Conservation (phyloP, 1,140 invertebrate genomes). For the Anoplolepis gracilipes region DNA sequence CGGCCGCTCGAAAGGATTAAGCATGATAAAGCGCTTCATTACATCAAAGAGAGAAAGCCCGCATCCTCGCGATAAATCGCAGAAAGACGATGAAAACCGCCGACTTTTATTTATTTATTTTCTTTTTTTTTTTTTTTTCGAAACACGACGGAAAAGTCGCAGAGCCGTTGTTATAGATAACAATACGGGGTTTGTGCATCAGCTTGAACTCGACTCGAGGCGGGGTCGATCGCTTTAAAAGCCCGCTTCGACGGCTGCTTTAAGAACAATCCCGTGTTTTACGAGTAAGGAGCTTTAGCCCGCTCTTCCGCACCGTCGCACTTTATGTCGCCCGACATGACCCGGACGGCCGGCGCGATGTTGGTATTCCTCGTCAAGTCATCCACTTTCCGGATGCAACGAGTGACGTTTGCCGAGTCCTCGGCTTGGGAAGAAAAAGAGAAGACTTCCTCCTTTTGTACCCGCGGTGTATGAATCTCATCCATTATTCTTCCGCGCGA, state of each 20-base stretch:
- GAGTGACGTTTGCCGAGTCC: slow-evolving; percentile 25
- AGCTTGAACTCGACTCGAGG: not conserved
- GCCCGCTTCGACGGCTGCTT: slow-evolving; percentile 45
- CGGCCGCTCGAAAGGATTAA: slow-evolving; percentile 29
- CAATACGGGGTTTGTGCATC: not conserved
- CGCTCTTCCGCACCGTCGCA: slow-evolving; percentile 27
- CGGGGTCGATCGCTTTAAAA: slow-evolving; percentile 42
- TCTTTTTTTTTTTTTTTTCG: not conserved
- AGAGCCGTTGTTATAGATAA: not conserved
- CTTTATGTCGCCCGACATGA: slow-evolving; percentile 59
- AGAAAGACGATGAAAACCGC: not conserved
- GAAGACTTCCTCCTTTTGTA: not conserved
- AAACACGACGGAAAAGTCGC: not conserved
- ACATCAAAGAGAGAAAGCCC: not conserved
- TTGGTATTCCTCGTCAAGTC: slow-evolving; percentile 43
- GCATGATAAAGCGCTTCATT: slow-evolving; percentile 47
- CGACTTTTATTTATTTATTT: too few relatives aligned
- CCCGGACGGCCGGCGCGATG: not conserved
- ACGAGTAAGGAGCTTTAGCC: slow-evolving; percentile 67
- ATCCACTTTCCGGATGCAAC: slow-evolving; percentile 35
- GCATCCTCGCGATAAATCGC: not conserved
- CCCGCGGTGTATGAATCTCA: not conserved
- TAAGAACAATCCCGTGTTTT: slow-evolving; percentile 68
- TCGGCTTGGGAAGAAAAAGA: too few relatives aligned
- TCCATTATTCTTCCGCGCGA: slow-evolving; percentile 38